phyloP scores from a whole-genome alignment of 1,140 invertebrate species.

The Pygmarrhopalites habei region DNA sequence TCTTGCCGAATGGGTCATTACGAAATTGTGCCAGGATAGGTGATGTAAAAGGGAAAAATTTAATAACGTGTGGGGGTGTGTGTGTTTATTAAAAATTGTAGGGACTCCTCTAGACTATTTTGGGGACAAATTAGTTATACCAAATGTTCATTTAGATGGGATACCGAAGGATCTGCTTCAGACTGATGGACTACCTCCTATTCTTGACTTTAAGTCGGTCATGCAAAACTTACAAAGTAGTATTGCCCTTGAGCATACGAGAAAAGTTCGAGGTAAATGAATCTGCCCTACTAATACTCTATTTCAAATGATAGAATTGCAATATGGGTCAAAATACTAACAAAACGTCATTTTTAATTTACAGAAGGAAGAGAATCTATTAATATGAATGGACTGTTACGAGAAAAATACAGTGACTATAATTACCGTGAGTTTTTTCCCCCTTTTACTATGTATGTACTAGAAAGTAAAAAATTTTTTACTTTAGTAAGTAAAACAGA shows the following conservation, averaged over 20 bases:
- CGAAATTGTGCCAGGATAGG: no score
- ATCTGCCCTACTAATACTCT: no score
- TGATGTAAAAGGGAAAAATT: no score
- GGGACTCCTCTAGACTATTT: no score
- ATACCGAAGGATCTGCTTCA: neutral
- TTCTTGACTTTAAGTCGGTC: slow-evolving; percentile 2
- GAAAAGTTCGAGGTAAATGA: slow-evolving; percentile 9
- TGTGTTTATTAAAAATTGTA: no score
- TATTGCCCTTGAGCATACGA: neutral
- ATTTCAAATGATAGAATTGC: no score
- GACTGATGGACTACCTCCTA: neutral
- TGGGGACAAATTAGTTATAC: no score
- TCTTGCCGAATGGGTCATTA: no score
- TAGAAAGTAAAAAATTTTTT: no score
- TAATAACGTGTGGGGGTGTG: no score
- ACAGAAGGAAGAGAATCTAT: slow-evolving; percentile 2
- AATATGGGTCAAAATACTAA: neutral
- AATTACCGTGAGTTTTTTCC: slow-evolving; percentile 1
- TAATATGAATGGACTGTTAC: neutral
- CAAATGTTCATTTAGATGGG: neutral
- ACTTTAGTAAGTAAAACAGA: no score
- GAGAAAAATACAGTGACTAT: slow-evolving; percentile 6
- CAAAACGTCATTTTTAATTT: neutral
- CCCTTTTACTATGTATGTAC: neutral
- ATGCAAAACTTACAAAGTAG: slow-evolving; percentile 2